Conservation (phyloP, 64 coral and sea anemone genomes). For the Montipora cactus region DNA sequence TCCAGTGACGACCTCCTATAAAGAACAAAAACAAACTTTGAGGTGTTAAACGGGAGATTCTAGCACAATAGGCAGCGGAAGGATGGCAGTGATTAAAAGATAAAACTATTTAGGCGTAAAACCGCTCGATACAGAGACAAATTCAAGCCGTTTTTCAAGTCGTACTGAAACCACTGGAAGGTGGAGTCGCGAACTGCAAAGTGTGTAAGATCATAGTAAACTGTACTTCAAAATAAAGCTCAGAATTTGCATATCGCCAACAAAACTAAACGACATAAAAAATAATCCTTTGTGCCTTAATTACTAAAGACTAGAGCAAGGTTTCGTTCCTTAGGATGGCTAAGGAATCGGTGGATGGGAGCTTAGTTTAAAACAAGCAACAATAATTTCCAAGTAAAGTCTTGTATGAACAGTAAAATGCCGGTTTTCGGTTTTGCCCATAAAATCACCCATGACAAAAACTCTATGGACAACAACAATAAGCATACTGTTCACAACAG, state of each 20-base stretch:
- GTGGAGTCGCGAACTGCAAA: not conserved
- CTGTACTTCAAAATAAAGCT: not conserved
- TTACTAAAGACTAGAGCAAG: not conserved
- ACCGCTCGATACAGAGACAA: constrained; percentile 48
- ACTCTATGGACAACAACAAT: not conserved
- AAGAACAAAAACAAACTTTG: constrained; percentile 42
- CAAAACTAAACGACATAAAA: not conserved
- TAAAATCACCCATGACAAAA: not conserved
- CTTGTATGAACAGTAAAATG: not conserved
- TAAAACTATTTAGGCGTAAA: constrained; percentile 27
- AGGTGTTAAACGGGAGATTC: constrained; percentile 7
- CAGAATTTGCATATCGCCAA: no score
- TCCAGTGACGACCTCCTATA: constrained; percentile 87
- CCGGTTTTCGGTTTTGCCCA: not conserved
- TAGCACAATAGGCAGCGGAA: not conserved
- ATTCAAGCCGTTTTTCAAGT: constrained; percentile 20
- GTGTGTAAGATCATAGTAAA: not conserved
- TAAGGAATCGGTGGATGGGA: not conserved
- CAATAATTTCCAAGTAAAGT: not conserved
- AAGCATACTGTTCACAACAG: not conserved
- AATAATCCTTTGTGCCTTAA: not conserved
- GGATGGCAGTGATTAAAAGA: constrained; percentile 34
- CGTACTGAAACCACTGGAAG: not conserved
- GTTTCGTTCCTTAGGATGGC: not conserved
- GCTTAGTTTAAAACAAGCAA: not conserved